These are phyloP conservation scores for Lacerta viridis DNA, from an alignment of 2,797 vertebrate species.

Conservation along the genomic window DNA sequence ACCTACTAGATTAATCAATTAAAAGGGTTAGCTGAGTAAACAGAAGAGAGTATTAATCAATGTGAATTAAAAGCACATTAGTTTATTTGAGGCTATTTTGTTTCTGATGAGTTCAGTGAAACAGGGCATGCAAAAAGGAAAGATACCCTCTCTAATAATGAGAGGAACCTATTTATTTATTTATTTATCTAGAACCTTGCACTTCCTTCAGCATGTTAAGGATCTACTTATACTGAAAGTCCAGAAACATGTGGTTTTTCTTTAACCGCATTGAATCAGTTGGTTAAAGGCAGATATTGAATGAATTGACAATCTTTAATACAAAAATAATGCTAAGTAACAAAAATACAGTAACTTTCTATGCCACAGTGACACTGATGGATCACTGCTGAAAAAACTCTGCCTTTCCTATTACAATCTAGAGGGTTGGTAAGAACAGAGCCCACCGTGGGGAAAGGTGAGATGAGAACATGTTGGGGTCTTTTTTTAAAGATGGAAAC, in stretches of 20 bases:
- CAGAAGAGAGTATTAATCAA: not conserved
- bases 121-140: not conserved
- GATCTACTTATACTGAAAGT: not conserved
- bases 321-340: too few relatives aligned
- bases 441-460: too few relatives aligned
- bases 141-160: not conserved
- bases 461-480: too few relatives aligned
- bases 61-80: not conserved
- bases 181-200: not conserved
- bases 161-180: not conserved
- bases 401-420: too few relatives aligned
- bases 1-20: not conserved
- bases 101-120: not conserved
- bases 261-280: too few relatives aligned
- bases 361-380: too few relatives aligned
- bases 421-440: too few relatives aligned
- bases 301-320: too few relatives aligned
- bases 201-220: not conserved
- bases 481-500: too few relatives aligned
- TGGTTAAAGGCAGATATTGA: too few relatives aligned
- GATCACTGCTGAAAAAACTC: too few relatives aligned
- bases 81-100: not conserved
- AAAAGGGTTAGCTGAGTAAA: conserved; percentile 3
- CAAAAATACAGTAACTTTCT: too few relatives aligned
- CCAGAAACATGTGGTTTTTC: not conserved